Evolutionary conservation across 2,797 vertebrate species (phyloP).

Genomic region (Onychomys torridus): DNA sequence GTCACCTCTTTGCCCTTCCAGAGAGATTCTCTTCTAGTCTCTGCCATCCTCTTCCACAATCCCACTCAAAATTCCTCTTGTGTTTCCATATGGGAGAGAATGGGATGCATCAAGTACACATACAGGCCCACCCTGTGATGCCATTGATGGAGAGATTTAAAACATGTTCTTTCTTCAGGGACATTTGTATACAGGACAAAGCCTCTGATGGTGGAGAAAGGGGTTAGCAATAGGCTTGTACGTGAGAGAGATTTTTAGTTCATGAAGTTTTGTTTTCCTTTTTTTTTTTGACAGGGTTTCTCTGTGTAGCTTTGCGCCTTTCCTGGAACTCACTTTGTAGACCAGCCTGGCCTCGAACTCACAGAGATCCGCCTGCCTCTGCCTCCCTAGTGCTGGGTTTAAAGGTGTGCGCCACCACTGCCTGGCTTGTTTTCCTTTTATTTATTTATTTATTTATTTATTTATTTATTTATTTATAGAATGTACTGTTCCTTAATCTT

Average conservation of each 20-base stretch:
- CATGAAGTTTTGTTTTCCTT: background rate
- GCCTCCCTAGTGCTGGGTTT: no score
- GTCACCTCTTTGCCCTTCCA: background rate
- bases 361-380: no score
- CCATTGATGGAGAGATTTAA: background rate
- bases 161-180: background rate
- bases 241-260: background rate
- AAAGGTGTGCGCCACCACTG: no score
- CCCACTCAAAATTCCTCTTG: background rate
- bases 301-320: no score
- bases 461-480: no score
- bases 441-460: no score
- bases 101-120: background rate
- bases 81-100: background rate
- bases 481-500: background rate
- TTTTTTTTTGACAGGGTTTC: no score
- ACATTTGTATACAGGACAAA: background rate
- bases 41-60: background rate
- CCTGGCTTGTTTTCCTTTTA: no score
- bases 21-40: background rate
- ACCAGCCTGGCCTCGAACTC: no score
- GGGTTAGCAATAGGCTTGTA: background rate
- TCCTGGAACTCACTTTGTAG: no score
- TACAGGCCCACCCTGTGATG: background rate
- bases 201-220: background rate